A percentile compares a stretch with the other conserved stretches of the same genome.
Conservation (phyloP, 2,888 invertebrate species). For the Ophion slaviceki region DNA sequence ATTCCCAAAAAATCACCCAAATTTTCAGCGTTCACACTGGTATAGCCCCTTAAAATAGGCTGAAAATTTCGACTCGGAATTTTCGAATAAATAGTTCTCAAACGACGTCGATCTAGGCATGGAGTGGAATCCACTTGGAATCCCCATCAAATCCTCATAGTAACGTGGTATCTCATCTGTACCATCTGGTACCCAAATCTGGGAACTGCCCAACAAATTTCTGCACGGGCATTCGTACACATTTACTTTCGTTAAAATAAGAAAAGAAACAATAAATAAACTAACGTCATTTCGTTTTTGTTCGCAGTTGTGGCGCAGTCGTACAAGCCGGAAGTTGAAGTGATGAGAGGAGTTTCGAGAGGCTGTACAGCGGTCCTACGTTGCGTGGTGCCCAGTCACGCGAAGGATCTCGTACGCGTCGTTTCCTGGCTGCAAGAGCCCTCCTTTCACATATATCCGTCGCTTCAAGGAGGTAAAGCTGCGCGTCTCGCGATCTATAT, state of each 20-base stretch:
- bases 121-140: too few relatives aligned
- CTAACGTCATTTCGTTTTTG: constrained; percentile 5
- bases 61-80: too few relatives aligned
- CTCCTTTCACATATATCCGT: constrained; percentile 89
- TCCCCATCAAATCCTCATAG: too few relatives aligned
- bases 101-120: too few relatives aligned
- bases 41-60: too few relatives aligned
- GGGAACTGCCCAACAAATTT: background rate
- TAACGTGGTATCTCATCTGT: too few relatives aligned
- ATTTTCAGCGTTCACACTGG: too few relatives aligned
- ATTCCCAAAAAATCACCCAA: too few relatives aligned
- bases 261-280: background rate
- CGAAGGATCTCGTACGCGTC: constrained; percentile 90
- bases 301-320: constrained; percentile 89
- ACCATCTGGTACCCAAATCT: too few relatives aligned
- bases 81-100: too few relatives aligned
- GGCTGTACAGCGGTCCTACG: constrained; percentile 90
- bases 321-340: constrained; percentile 90
- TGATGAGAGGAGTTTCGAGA: constrained; percentile 87
- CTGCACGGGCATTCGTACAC: background rate
- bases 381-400: constrained; percentile 90
- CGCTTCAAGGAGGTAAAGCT: constrained; percentile 89
- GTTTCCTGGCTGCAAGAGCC: constrained; percentile 91
- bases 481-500: constrained; percentile 6
- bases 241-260: background rate